A percentile compares a stretch with the other conserved stretches of the same genome.
Conservation (phyloP, 1,140 invertebrate genomes). For the Platyura marginata region DNA sequence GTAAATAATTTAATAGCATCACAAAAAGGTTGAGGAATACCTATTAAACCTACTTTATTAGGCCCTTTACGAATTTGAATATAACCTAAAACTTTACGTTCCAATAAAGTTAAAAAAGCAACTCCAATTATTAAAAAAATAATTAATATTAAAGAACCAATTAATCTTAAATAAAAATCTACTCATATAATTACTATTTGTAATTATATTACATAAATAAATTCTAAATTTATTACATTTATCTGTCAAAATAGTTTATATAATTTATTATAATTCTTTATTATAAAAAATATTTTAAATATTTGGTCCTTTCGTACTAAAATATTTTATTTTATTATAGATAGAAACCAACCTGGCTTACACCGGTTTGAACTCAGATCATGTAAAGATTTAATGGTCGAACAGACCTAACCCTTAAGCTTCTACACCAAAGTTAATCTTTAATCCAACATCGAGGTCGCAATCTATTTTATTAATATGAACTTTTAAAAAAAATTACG, state of each 20-base stretch:
- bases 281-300: conserved; percentile 24
- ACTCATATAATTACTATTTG: conserved; percentile 28
- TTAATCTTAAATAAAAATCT: conserved; percentile 25
- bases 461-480: conserved; percentile 43
- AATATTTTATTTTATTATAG: conserved; percentile 30
- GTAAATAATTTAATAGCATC: conserved; percentile 47
- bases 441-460: conserved; percentile 69
- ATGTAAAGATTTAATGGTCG: conserved; percentile 59
- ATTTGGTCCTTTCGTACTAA: conserved; percentile 47
- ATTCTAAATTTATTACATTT: conserved; percentile 42
- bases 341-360: conserved; percentile 60
- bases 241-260: conserved; percentile 36
- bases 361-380: conserved; percentile 58
- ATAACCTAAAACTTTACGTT: conserved; percentile 44
- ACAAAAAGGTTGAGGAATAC: conserved; percentile 40
- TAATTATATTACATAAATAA: conserved; percentile 31
- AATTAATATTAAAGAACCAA: conserved; percentile 28
- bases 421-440: conserved; percentile 36
- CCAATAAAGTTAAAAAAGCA: conserved; percentile 46
- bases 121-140: conserved; percentile 34
- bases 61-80: conserved; percentile 51
- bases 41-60: conserved; percentile 40
- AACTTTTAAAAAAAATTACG: conserved; percentile 43
- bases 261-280: conserved; percentile 23
- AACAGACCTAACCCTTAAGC: conserved; percentile 47